Base-by-base conservation (phyloP, 2,888 invertebrate genomes). In the Chymomyza procnemis region DNA sequence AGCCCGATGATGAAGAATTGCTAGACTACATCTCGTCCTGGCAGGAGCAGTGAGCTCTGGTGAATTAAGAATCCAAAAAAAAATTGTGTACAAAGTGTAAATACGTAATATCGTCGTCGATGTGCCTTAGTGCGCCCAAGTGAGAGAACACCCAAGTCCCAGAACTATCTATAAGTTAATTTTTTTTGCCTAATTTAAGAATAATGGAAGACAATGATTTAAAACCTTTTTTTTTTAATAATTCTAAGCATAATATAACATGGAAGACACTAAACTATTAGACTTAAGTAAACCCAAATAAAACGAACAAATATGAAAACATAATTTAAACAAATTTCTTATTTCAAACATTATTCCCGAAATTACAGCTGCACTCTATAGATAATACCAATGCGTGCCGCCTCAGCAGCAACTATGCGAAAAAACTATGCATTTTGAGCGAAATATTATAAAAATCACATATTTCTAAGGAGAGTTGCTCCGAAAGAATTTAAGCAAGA, bases 1-100 rank as follows among this genome's bases (percentile, higher is more conserved):
- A 95, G 88, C 96, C 96, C 22, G 96, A 96, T 91, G 97, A 97
- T 90, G 97, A 97, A 91, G 97, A 97, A 88, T 93, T 97, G 22
- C 93, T 97, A 61, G 97, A 97, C 73, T 90, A 90, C 60, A 90
- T 90, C 64, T 90, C 90, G 46, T 89, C 89, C 59, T 90, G 90
- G 90, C 90, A 90, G 74, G 89, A 90, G 64, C 89, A 90, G 76
- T 90, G 78, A 88, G 63, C 59, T 41, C 18, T 55, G 62, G n/a
- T 8, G 52, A 30, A 21, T n/a, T n/a, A n/a, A n/a, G n/a, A n/a
- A n/a, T n/a, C 55, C 14, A 14, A 34, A 56, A 55, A 41, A 67
- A 58, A 61, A 9, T n/a, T 5, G 50, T 84, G 80, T 79, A 88
- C 72, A 80, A 70, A 74, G 54, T 81, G 79, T 87, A 85, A 78